Evolutionary conservation across 1,140 invertebrate species (phyloP), one percentile per base, ranked within the genome.

Genomic region (Drosophila ercepeae): DNA sequence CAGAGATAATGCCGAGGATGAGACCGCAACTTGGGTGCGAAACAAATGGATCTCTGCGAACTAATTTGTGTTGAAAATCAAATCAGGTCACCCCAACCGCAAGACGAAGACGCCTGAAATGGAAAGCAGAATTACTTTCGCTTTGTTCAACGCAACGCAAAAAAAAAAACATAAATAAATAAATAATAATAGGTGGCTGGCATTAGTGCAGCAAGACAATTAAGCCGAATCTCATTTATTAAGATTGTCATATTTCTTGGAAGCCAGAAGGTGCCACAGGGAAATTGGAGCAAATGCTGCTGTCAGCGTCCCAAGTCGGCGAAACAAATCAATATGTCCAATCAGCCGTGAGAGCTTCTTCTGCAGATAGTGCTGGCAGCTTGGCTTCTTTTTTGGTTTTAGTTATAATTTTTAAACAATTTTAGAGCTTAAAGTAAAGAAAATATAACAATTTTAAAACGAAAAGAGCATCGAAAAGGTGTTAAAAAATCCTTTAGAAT

Each of bases 311-410:
- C 64, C 39, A 52, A 68, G 39, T 68, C 48, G 64, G 61, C 49
- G 61, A 68, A 84, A 84, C 81, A 86, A 84, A 84, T 86, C 79
- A 84, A 79, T 84, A 84, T 84, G 76, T 79, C 58, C 78, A 82
- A 82, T 82, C 59, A 55, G 76, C 49, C 50, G 60, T 49, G 68
- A 78, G 61, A 78, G 60, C 57, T 67, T 34, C 61, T 50, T 32
- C 58, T n/a, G 23, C 11, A 25, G 21, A 25, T 32, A 29, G 60
- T 49, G 60, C 7, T 64, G 60, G 3, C 13, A 4, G 1, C 9
- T 11, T 39, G 11, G 23, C 54, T 29, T 0, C 1, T 14, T 8
- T 13, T 1, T 1, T 0, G 42, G 1, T 39, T 39, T 14, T 42
- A n/a, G 8, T 19, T 19, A 4, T 1, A 13, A 16, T 14, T 39